Conservation (phyloP, 2,888 invertebrate species). For the Andrena bucephala region DNA sequence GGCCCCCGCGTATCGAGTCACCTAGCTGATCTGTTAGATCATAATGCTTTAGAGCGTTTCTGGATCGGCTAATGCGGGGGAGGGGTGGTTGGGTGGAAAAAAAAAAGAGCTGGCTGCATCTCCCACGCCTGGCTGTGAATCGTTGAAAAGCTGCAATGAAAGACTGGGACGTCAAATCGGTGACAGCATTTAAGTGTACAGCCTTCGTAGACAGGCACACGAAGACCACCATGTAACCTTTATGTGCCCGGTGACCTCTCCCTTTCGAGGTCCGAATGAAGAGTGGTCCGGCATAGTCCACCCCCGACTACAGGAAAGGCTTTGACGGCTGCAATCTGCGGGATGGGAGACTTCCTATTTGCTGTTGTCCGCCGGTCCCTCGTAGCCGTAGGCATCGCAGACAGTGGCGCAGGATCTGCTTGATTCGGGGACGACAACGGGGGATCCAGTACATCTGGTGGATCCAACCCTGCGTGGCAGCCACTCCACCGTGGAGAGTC, state of each 20-base stretch:
- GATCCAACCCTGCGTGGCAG: neutral
- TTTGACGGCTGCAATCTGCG: neutral
- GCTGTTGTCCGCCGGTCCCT: neutral
- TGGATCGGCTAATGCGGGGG: too few relatives aligned
- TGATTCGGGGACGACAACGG: neutral
- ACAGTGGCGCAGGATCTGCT: neutral
- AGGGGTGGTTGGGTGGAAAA: too few relatives aligned
- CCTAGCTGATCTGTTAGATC: too few relatives aligned
- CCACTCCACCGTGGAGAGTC: neutral
- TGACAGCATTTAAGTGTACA: neutral
- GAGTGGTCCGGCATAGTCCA: neutral
- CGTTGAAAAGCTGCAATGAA: neutral
- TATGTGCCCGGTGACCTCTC: neutral
- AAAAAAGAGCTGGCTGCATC: too few relatives aligned
- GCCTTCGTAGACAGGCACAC: neutral
- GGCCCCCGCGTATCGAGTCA: too few relatives aligned
- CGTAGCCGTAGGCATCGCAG: neutral
- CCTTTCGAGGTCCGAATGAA: neutral
- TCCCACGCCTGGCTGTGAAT: neutral
- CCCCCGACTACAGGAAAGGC: neutral
- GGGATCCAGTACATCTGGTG: neutral
- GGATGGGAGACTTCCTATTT: too few relatives aligned
- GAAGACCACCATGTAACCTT: neutral
- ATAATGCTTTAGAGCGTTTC: too few relatives aligned
- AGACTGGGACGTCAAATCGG: neutral